Evolutionary conservation across 2,113 vertebrate genomes (phyloP).

Genomic region (Galeopterus variegatus): DNA sequence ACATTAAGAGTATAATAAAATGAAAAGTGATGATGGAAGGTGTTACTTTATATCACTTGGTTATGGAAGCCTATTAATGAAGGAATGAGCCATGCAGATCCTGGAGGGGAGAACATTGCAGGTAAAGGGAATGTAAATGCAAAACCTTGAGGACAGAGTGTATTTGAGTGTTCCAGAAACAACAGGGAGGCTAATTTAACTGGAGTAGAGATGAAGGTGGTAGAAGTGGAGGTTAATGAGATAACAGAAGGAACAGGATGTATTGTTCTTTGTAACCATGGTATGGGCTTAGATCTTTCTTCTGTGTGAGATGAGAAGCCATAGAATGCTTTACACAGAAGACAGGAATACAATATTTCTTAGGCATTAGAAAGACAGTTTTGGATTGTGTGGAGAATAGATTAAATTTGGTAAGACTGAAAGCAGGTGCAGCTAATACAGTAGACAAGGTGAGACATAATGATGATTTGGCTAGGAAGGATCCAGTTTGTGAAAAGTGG

Average conservation of each 20-base stretch:
- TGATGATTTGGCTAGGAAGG: not conserved
- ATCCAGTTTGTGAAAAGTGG: not conserved
- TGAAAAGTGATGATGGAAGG: too few species aligned
- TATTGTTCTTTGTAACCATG: not conserved
- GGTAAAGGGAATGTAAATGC: too few species aligned
- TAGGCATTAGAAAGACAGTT: not conserved
- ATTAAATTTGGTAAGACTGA: not conserved
- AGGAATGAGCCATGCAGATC: too few species aligned
- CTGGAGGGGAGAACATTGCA: too few species aligned
- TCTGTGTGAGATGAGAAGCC: not conserved
- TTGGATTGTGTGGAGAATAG: not conserved
- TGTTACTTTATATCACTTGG: too few species aligned
- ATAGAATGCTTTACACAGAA: not conserved
- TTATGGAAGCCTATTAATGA: too few species aligned
- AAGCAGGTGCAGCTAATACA: not conserved
- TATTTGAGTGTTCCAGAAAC: too few species aligned
- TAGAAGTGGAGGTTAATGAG: too few species aligned
- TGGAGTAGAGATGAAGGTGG: too few species aligned
- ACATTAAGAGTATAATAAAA: too few species aligned
- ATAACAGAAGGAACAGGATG: not conserved
- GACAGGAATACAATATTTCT: not conserved
- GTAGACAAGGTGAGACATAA: not conserved
- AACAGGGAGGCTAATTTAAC: too few species aligned
- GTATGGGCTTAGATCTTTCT: not conserved
- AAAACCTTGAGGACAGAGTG: too few species aligned